Conservation (phyloP, 2,113 vertebrate genomes). For the Rhipidura dahli region DNA sequence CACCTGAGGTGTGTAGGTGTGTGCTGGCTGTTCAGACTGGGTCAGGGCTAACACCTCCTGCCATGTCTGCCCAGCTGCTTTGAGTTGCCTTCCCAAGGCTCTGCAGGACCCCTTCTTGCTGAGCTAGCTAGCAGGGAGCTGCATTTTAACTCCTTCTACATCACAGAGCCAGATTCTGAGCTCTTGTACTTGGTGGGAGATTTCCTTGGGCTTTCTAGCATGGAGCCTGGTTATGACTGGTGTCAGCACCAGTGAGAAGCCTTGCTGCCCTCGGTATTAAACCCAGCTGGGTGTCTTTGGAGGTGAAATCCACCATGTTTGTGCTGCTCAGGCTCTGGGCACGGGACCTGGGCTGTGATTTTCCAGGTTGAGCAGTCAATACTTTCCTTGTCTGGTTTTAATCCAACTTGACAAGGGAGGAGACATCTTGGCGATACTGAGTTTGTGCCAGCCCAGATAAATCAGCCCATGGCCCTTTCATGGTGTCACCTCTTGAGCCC, state of each 20-base stretch:
- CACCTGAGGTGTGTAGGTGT: not conserved
- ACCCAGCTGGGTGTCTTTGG: not conserved
- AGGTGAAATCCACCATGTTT: not conserved
- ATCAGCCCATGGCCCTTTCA: not conserved
- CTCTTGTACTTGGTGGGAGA: not conserved
- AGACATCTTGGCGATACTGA: not conserved
- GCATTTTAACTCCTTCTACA: not conserved
- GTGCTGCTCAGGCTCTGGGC: accelerated
- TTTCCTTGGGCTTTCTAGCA: not conserved
- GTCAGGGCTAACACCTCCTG: not conserved
- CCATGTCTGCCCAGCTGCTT: not conserved
- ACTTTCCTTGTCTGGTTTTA: not conserved
- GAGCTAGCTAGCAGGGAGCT: not conserved
- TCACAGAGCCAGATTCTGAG: not conserved
- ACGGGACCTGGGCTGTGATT: not conserved
- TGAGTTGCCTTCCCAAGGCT: not conserved
- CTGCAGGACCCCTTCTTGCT: not conserved
- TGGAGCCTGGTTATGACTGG: not conserved
- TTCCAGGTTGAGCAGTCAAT: not conserved
- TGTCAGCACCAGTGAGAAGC: not conserved
- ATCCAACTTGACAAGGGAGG: not conserved
- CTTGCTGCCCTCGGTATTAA: not conserved
- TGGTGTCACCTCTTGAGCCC: accelerated
- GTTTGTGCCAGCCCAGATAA: not conserved
- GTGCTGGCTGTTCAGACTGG: not conserved